phyloP scores from a whole-genome alignment of 2,113 vertebrate species.

The Cochlearius cochlearius region DNA sequence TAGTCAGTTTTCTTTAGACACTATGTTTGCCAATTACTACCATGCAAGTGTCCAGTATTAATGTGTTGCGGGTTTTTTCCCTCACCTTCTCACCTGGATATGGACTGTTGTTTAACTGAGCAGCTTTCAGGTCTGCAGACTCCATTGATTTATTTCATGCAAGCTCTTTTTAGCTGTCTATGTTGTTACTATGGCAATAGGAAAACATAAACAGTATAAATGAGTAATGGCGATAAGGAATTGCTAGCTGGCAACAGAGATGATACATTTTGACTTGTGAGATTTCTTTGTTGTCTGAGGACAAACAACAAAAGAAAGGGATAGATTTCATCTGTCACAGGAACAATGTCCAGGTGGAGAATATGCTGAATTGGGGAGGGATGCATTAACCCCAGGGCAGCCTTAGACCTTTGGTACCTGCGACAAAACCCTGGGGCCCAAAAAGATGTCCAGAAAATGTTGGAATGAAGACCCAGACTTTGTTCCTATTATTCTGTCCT shows the following conservation, averaged over 20 bases:
- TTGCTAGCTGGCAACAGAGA: constrained; percentile 50
- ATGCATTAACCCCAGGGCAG: background rate
- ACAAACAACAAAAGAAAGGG: background rate
- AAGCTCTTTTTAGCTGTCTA: constrained; percentile 37
- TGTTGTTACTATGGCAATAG: constrained; percentile 29
- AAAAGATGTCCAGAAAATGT: background rate
- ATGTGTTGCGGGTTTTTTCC: background rate
- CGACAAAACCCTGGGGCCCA: background rate
- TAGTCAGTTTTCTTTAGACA: background rate
- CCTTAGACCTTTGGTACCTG: background rate
- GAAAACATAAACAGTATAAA: constrained; percentile 58
- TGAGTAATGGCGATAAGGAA: constrained; percentile 53
- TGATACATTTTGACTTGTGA: constrained; percentile 21
- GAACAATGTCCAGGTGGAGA: background rate
- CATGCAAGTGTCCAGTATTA: background rate
- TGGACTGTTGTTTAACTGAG: background rate
- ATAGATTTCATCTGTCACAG: constrained; percentile 14
- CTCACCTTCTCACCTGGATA: background rate
- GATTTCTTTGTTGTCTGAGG: constrained; percentile 15
- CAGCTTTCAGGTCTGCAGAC: background rate
- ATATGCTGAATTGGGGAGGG: background rate
- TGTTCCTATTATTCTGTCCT: background rate
- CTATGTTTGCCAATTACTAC: background rate
- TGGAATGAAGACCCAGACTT: background rate
- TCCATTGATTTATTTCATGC: constrained; percentile 58